Evolutionary conservation across 2,113 vertebrate genomes (phyloP), one percentile per base, ranked within the genome.

Genomic region (Otus sunia): DNA sequence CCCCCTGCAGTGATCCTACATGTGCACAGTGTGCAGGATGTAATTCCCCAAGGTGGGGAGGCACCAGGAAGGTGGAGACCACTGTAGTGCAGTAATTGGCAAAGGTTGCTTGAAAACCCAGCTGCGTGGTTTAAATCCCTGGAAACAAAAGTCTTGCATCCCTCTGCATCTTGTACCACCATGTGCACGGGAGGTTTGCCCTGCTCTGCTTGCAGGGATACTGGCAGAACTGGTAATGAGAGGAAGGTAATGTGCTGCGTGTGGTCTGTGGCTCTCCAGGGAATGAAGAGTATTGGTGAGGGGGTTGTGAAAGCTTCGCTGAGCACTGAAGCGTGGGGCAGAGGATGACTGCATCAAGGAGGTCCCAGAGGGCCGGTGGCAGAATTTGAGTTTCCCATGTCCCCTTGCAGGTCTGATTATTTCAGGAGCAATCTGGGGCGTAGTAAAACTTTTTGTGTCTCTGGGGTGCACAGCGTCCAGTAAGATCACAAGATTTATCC

Each of bases 111-210:
- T 34, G 43, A 76, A 55, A 81, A 34, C 4, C 4, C n/a, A 4
- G 5, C 34, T 6, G 41, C 11, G 49, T 2, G 4, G 32, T 53
- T 78, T 3, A 62, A 62, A 81, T 25, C 23, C 9, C 12, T 37
- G 22, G 23, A 12, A 76, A 27, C 41, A 30, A 5, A 0, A 10
- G 17, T 12, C 50, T 41, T 8, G 41, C 0, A 3, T 14, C 27
- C 0, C 32, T 21, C 15, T 5, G 45, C 15, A 7, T 32, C n/a
- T 3, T 4, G 21, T 9, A 22, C 12, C 2, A 1, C 41, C 0
- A 1, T 0, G 3, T 12, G 13, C 18, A 3, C 0, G 0, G 56
- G 27, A 39, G 47, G 52, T 4, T 86, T 53, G 49, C 30, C 5
- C 7, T 66, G 47, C 76, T 73, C 49, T 91, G 47, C 49, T 37